A percentile compares a stretch with the other conserved stretches of the same genome.
Evolutionary conservation across 1,140 invertebrate genomes (phyloP).

Genomic region (Procambarus virginalis): DNA sequence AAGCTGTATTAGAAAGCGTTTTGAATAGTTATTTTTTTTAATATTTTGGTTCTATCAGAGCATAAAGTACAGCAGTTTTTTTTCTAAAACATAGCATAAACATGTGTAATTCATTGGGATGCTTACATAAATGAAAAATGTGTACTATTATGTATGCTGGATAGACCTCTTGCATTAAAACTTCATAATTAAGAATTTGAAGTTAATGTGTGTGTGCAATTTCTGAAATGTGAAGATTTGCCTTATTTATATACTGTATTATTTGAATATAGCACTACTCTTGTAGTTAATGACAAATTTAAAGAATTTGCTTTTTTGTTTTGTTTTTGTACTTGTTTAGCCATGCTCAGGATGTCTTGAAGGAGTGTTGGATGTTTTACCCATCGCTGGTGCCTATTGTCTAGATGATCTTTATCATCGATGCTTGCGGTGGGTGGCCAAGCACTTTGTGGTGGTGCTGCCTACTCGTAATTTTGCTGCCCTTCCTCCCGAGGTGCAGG

Average conservation of each 20-base stretch:
- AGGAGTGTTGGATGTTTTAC: constrained; percentile 73
- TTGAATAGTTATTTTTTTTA: constrained; percentile 19
- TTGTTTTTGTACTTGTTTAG: background rate
- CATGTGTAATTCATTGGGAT: too few relatives aligned
- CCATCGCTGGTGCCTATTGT: constrained; percentile 72
- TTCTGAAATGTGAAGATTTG: too few relatives aligned
- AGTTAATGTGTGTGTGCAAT: too few relatives aligned
- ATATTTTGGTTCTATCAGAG: too few relatives aligned
- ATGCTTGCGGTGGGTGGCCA: constrained; percentile 73
- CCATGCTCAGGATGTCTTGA: constrained; percentile 73
- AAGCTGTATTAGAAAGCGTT: background rate
- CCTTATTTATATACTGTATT: too few relatives aligned
- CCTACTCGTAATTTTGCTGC: constrained; percentile 73
- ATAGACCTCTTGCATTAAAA: too few relatives aligned
- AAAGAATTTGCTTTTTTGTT: too few relatives aligned
- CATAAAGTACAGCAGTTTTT: background rate
- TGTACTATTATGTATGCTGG: too few relatives aligned
- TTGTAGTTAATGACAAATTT: too few relatives aligned
- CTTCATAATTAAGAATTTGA: too few relatives aligned
- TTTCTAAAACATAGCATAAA: background rate
- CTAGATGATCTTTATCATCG: constrained; percentile 73
- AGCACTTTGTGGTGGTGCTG: constrained; percentile 74
- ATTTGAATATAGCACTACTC: too few relatives aligned
- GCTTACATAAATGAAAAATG: too few relatives aligned
- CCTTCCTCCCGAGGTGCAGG: constrained; percentile 72